phyloP scores from a whole-genome alignment of 2,797 vertebrate species.

The Diplodus puntazzo region DNA sequence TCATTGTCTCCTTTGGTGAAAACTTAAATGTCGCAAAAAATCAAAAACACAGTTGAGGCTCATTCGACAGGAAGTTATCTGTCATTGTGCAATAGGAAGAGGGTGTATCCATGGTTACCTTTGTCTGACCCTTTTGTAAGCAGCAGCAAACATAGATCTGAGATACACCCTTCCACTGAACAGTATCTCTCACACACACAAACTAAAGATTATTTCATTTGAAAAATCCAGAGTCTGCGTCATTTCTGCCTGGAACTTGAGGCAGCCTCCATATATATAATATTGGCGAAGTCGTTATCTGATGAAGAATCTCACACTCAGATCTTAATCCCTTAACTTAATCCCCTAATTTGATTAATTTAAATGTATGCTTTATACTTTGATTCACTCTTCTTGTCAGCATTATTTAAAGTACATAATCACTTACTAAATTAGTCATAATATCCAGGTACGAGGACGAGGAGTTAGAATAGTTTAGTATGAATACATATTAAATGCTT shows the following conservation, averaged over 20 bases:
- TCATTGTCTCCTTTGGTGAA: slow-evolving; percentile 53
- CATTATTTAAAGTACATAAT: background rate
- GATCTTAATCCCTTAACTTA: background rate
- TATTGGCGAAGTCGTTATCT: no score
- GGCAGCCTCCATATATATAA: slow-evolving; percentile 12
- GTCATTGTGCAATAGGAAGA: slow-evolving; percentile 69
- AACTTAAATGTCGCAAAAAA: slow-evolving; percentile 59
- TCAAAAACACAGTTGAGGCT: slow-evolving; percentile 54
- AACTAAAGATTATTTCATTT: slow-evolving; percentile 1
- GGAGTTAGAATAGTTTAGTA: background rate
- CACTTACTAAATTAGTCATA: background rate
- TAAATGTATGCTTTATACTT: no score
- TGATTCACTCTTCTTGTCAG: background rate
- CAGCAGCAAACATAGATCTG: slow-evolving; percentile 29
- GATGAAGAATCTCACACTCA: background rate
- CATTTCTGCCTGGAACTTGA: slow-evolving; percentile 27
- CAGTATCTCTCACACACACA: slow-evolving; percentile 8
- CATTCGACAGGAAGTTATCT: slow-evolving; percentile 63
- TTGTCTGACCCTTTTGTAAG: slow-evolving; percentile 54
- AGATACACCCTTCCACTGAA: slow-evolving; percentile 41
- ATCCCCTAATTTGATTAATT: background rate
- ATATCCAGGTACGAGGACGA: background rate
- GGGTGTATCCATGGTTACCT: slow-evolving; percentile 67
- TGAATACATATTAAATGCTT: background rate
- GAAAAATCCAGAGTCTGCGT: slow-evolving; percentile 17